Base-by-base conservation (phyloP, 2,888 invertebrate genomes). In the Mythimna ferrago region DNA sequence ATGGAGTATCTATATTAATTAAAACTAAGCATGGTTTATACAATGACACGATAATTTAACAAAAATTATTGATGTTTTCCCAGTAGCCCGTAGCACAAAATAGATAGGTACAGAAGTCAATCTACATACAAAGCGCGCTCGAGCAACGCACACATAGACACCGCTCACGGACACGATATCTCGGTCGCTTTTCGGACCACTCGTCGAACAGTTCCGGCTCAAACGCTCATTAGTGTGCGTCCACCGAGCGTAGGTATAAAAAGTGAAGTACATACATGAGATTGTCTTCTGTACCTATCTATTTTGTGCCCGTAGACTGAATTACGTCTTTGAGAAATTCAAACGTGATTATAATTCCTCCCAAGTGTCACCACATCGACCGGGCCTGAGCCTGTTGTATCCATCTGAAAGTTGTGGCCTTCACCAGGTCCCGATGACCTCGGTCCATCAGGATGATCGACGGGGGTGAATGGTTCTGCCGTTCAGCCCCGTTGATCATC, bases 21-120 rank as follows among this genome's bases (percentile, higher is more conserved):
- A 41, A 26, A 41, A 54, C 41, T 71, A 77, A 57, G 70, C 63
- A 44, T 70, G 60, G 61, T 71, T 71, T 67, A 70, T 62, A 70
- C 66, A 66, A 61, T 66, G 77, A 69, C 69, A 69, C 64, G 41
- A 26, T 68, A 48, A 48, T 9, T 32, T 56, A 16, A 48, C n/a
- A 51, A 58, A 57, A 73, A 68, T 14, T 0, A 51, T n/a, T 66
- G 26, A 38, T 6, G n/a, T 11, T 72, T 58, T 76, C 14, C 26
- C 35, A 10, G 51, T 10, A 32, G n/a, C 11, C 6, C 11, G 4
- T 14, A 26, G 21, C 26, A 26, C 26, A 1, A 26, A 26, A 26
- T 26, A 26, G 26, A 26, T 26, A 26, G 26, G 26, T 26, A 26
- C 26, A 26, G 1, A 26, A 26, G 26, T 26, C 1, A 26, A 26